Base-by-base conservation (phyloP, 2,113 vertebrate genomes). In the Pluvialis apricaria region DNA sequence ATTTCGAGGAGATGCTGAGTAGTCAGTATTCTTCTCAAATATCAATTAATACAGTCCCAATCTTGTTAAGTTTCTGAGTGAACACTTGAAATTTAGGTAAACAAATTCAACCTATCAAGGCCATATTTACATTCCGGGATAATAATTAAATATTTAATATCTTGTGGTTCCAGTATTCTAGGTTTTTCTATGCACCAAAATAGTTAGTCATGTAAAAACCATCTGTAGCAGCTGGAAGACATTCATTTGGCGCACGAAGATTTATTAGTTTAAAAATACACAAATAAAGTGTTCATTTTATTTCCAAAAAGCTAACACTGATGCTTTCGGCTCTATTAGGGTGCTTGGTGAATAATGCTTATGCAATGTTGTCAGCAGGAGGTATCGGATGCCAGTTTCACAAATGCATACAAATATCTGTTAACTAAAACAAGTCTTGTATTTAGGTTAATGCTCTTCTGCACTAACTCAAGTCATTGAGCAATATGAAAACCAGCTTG, bases 141-240 rank as follows among this genome's bases (percentile, higher is more conserved):
- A 93, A 92, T 71, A 89, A 90, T 70, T 61, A 91, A 94, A 77
- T 91, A 90, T 62, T 89, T 91, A 77, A 16, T 40, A 66, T 45
- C 58, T 76, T 34, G 55, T 47, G 38, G 75, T 82, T 93, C 72
- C 73, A 85, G 70, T 72, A 80, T 95, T 94, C 76, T 68, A 90
- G 49, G 28, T 64, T 90, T 82, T 94, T 92, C 77, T 73, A 61
- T 25, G 79, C 62, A 78, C 42, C 51, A 70, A 68, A 91, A 81
- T 90, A 88, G 83, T 94, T 88, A 82, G 90, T 55, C 91, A 90
- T 78, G 76, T 66, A 85, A 83, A 87, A 91, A 93, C 65, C 97
- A 97, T 96, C 94, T 97, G 94, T 32, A 95, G 88, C 95, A 98
- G 93, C 97, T 97, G 96, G 91, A 96, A 96, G 86, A 69, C 66